Conservation (phyloP, 2,797 vertebrate species). For the Hippoglossus hippoglossus region DNA sequence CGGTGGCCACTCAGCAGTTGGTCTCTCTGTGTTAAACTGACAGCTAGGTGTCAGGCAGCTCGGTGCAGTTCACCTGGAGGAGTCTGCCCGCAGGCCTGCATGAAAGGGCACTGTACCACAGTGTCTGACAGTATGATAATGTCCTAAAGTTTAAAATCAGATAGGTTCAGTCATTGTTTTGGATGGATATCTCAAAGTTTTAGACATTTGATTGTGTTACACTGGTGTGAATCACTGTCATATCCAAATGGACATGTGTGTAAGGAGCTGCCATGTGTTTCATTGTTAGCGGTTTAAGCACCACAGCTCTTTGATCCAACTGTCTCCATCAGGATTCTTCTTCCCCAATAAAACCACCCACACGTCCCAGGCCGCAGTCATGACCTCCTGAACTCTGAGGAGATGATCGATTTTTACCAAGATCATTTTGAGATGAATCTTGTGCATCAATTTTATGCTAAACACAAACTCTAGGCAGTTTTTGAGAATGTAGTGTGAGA, state of each 20-base stretch:
- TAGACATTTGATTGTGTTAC: too few relatives aligned
- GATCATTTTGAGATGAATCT: neutral
- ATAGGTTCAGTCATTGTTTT: neutral
- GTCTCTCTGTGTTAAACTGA: constrained; percentile 14
- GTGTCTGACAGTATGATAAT: neutral
- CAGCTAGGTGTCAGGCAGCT: constrained; percentile 15
- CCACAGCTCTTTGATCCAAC: constrained; percentile 11
- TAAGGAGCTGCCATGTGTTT: constrained; percentile 1
- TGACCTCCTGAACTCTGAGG: constrained; percentile 33
- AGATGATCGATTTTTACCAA: neutral
- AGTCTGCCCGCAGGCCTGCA: neutral
- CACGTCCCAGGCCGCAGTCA: constrained; percentile 1
- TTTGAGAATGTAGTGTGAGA: too few relatives aligned
- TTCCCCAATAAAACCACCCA: constrained; percentile 16
- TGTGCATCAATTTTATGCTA: neutral
- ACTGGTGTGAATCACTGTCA: neutral
- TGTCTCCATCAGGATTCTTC: constrained; percentile 18
- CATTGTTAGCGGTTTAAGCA: neutral
- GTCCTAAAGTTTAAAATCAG: neutral
- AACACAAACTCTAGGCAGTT: too few relatives aligned
- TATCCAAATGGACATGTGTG: neutral
- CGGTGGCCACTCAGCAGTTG: constrained; percentile 5
- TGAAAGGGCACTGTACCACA: neutral
- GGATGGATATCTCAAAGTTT: neutral
- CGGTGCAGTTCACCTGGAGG: neutral